Base-by-base conservation (phyloP, 2,797 vertebrate genomes). In the Mormyrops attenuatus region DNA sequence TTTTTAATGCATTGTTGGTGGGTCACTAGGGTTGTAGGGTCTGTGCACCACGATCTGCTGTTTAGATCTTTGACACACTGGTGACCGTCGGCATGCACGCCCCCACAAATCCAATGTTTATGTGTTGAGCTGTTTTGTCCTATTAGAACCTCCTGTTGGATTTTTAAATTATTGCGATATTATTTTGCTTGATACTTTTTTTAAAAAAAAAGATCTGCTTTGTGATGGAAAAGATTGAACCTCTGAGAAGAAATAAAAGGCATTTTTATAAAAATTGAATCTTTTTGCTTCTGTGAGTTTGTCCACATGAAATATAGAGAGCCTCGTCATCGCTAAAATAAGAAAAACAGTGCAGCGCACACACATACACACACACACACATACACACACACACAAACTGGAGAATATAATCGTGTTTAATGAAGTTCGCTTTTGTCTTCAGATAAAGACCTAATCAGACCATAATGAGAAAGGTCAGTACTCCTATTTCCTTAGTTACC, bases 161-260 rank as follows among this genome's bases (percentile, higher is more conserved):
- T 55, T 55, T 38, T 38, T 38, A 9, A 20, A 17, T 30, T n/a
- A 87, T 57, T 57, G 15, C 86, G 44, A 41, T 57, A 85, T 85
- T 26, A 53, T 26, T 53, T 86, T 86, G 22, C 3, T 86, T 50
- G n/a, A 85, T n/a, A 11, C n/a, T 22, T 34, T 87, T 87, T 87
- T 86, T 3, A 20, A 44, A 69, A 69, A n/a, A 69, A 22, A 47
- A 69, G 30, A 86, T 52, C 3, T 80, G 47, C 47, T 86, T n/a
- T 38, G 30, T 17, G 52, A 90, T 93, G 92, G 91, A 92, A 91
- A 63, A 52, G 30, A 89, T 69, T 53, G 88, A 88, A 69, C 85
- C 88, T 69, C 91, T 91, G 91, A 84, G 47, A 84, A 90, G 82
- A 90, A 94, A 93, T 93, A 93, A 94, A 90, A 91, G 49, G 41